These are phyloP conservation scores for Amiota mariae DNA, from an alignment of 2,888 invertebrate species.

Conservation along the genomic window DNA sequence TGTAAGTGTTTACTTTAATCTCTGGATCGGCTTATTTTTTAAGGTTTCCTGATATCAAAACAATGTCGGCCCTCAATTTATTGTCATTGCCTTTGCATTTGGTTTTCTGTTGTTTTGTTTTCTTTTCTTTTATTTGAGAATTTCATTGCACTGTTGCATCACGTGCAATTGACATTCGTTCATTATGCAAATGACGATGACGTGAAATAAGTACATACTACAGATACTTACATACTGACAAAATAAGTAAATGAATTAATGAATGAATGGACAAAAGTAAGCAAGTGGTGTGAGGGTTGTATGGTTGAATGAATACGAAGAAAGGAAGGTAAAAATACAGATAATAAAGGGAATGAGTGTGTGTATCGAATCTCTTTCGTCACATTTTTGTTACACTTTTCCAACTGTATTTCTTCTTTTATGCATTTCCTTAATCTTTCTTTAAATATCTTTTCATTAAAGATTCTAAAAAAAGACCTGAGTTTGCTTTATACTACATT, in stretches of 20 bases:
- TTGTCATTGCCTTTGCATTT: not conserved
- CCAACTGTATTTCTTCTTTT: not conserved
- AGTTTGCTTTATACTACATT: no score
- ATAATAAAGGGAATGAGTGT: constrained; percentile 9
- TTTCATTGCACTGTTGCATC: constrained; percentile 6
- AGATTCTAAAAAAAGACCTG: no score
- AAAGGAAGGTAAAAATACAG: not conserved
- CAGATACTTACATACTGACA: not conserved
- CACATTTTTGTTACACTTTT: not conserved
- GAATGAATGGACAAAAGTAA: not conserved
- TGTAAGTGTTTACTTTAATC: constrained; percentile 13
- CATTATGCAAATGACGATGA: constrained; percentile 19
- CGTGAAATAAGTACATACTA: not conserved
- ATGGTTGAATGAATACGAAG: not conserved
- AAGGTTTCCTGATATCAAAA: constrained; percentile 26
- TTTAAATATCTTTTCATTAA: not conserved
- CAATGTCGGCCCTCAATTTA: not conserved
- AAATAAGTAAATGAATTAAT: not conserved
- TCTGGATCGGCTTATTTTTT: constrained; percentile 24
- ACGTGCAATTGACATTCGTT: constrained; percentile 28
- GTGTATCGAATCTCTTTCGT: constrained; percentile 1
- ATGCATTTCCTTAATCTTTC: not conserved
- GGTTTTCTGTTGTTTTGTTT: not conserved
- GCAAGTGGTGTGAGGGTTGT: not conserved
- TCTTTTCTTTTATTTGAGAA: not conserved